phyloP scores from a whole-genome alignment of 2,113 vertebrate species.

The Nannobrachium achirus region DNA sequence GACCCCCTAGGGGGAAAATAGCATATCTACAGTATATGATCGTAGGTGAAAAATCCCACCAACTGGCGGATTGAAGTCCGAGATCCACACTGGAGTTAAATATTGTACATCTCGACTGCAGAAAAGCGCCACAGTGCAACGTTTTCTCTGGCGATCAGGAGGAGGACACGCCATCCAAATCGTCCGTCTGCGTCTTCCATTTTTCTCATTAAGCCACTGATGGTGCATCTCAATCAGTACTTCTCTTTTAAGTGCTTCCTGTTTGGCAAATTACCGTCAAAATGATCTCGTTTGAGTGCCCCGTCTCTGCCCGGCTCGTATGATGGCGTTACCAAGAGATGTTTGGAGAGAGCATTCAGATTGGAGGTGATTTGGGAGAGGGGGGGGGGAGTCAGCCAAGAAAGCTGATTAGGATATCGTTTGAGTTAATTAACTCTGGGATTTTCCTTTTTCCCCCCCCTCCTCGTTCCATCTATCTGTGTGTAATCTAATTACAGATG shows the following conservation, averaged over 20 bases:
- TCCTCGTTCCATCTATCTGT: constrained; percentile 62
- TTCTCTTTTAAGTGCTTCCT: constrained; percentile 72
- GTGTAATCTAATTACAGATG: constrained; percentile 78
- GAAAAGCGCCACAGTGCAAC: too few relatives aligned
- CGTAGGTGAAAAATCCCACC: too few relatives aligned
- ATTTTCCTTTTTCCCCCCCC: constrained; percentile 22
- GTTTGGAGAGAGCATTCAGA: constrained; percentile 62
- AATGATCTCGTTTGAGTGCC: constrained; percentile 73
- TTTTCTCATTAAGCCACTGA: constrained; percentile 49
- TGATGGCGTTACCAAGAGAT: constrained; percentile 56
- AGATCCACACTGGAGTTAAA: too few relatives aligned
- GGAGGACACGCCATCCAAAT: too few relatives aligned
- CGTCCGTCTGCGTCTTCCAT: constrained; percentile 12
- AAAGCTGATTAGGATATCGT: constrained; percentile 80
- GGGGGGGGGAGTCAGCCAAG: constrained; percentile 24
- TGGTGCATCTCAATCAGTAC: constrained; percentile 62
- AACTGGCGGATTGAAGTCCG: too few relatives aligned
- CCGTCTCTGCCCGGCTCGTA: constrained; percentile 52
- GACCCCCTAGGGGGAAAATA: too few relatives aligned
- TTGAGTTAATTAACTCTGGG: constrained; percentile 74
- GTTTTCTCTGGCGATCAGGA: too few relatives aligned
- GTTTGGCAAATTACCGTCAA: constrained; percentile 74
- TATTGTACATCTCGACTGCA: too few relatives aligned
- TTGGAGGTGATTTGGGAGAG: constrained; percentile 53
- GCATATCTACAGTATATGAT: too few relatives aligned